A percentile compares a stretch with the other conserved stretches of the same genome.
Evolutionary conservation across 2,113 vertebrate genomes (phyloP).

Genomic region (Trogon surrucura): DNA sequence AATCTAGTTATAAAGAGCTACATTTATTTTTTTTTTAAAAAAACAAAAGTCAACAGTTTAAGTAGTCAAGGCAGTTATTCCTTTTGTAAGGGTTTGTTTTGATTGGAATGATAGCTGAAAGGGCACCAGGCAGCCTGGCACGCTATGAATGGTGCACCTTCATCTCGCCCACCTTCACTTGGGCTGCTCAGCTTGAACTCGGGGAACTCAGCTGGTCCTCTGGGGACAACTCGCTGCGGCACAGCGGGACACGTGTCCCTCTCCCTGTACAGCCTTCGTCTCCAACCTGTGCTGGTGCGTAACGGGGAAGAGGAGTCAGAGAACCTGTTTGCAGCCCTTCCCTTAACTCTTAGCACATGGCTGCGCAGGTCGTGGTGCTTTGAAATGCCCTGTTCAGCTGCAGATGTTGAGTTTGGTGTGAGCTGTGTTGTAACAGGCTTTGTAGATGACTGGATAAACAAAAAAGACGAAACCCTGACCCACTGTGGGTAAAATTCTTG

Average conservation of each 20-base stretch:
- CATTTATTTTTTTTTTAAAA: neutral
- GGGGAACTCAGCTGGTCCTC: neutral
- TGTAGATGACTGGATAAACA: neutral
- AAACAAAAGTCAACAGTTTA: slow-evolving; percentile 1
- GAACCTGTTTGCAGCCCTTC: accelerated
- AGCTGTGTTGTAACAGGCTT: neutral
- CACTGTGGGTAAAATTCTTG: neutral
- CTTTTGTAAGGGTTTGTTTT: neutral
- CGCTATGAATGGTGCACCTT: neutral
- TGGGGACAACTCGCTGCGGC: neutral
- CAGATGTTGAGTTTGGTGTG: neutral
- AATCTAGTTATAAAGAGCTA: slow-evolving; percentile 48
- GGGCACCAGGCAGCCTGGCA: neutral
- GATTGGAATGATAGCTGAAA: neutral
- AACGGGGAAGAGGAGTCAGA: neutral
- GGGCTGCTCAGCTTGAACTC: neutral
- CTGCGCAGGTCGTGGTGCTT: neutral
- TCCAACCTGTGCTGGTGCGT: neutral
- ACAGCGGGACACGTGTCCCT: accelerated
- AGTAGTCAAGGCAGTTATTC: slow-evolving; percentile 3
- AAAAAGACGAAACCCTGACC: neutral
- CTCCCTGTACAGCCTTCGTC: accelerated
- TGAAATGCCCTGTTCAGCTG: neutral
- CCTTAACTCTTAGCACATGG: neutral
- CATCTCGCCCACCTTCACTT: neutral